Evolutionary conservation across 2,888 invertebrate genomes (phyloP).

Genomic region (Incurvaria masculella): DNA sequence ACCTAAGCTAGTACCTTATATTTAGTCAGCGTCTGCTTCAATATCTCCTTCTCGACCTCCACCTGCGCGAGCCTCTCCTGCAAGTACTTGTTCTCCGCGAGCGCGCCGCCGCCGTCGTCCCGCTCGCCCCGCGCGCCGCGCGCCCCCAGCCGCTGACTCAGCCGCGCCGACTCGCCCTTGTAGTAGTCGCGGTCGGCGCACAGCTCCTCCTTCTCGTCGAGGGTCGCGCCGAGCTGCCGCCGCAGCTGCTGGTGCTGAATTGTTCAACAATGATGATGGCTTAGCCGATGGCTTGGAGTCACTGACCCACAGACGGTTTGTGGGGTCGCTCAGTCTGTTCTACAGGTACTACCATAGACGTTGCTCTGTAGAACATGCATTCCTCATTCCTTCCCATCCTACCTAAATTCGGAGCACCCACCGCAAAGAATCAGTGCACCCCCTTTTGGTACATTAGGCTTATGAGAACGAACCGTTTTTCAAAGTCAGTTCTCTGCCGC

Average conservation of each 20-base stretch:
- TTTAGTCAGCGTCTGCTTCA: conserved; percentile 68
- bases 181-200: conserved; percentile 79
- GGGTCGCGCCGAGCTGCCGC: conserved; percentile 69
- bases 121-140: not conserved
- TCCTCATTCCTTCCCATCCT: no score
- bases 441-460: no score
- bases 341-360: no score
- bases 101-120: conserved; percentile 75
- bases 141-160: conserved; percentile 73
- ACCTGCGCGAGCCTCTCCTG: conserved; percentile 77
- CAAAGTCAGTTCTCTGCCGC: no score
- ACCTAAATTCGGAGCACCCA: no score
- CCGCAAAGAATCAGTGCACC: not conserved
- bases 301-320: no score
- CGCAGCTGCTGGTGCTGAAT: conserved; percentile 68
- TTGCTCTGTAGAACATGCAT: no score
- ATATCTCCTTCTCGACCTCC: conserved; percentile 74
- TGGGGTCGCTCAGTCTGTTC: no score
- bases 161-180: conserved; percentile 76
- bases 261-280: not conserved
- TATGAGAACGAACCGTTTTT: no score
- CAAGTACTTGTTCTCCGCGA: conserved; percentile 81
- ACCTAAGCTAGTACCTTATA: no score
- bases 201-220: conserved; percentile 84
- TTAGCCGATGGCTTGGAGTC: not conserved